Base-by-base conservation (phyloP, 2,113 vertebrate genomes). In the Rhegmatorhina hoffmannsi region DNA sequence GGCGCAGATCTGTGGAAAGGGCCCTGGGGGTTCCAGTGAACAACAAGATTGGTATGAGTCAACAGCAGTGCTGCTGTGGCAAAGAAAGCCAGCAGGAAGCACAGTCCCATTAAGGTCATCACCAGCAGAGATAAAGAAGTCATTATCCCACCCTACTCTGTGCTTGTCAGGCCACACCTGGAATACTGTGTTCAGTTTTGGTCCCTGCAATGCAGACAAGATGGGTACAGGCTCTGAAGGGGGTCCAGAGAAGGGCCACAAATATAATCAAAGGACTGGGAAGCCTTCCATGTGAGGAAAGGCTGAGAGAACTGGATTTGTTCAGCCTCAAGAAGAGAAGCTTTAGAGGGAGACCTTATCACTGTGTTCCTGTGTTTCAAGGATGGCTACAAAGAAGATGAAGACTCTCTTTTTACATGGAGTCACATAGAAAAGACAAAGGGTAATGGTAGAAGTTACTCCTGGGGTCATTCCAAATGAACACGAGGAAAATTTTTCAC, bases 31-130 rank as follows among this genome's bases (percentile, higher is more conserved):
- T 87, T 9, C 16, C 33, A 47, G 2, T 29, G 49, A 29, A 20
- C n/a, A 49, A 2, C 10, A 28, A 29, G 9, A 33, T 83, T 60
- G 29, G 4, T 40, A 13, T 33, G 53, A 73, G 47, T 34, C 17
- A 56, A 33, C 0, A 1, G 44, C 15, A 28, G 33, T 40, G 33
- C 46, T 94, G 63, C 59, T 56, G 17, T 0, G 0, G 62, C 44
- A 36, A 70, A 31, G 53, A n/a, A 78, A 40, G 36, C 36, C 60
- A 26, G 1, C 19, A 15, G 28, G 38, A n/a, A 43, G 26, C 31
- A 63, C 72, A 49, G 17, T 73, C 28, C 59, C 43, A 43, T 74
- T 47, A 36, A 72, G 18, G 40, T 16, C 58, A 40, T 46, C 85
- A 23, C 47, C 36, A 50, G 13, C 17, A 67, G 46, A 85, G 63